phyloP scores from a whole-genome alignment of 2,888 invertebrate genomes.

The Drosophila atripex region DNA sequence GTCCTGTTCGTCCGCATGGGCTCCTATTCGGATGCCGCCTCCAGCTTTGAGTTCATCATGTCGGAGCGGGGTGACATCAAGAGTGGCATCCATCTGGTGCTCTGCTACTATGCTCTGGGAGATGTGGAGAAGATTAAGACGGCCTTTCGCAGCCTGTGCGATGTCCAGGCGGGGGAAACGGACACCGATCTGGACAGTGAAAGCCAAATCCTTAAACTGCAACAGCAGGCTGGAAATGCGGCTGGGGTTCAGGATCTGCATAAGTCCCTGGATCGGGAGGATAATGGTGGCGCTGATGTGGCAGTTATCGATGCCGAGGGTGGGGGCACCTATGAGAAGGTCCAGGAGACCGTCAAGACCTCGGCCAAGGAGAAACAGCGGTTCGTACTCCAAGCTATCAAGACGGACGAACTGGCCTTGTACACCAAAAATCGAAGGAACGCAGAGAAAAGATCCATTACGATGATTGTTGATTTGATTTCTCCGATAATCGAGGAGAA shows the following conservation, averaged over 20 bases:
- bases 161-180: slow-evolving; percentile 87
- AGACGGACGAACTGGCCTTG: slow-evolving; percentile 90
- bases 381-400: slow-evolving; percentile 90
- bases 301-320: slow-evolving; percentile 66
- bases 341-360: slow-evolving; percentile 34
- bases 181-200: slow-evolving; percentile 87
- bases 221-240: slow-evolving; percentile 75
- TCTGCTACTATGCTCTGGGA: slow-evolving; percentile 94
- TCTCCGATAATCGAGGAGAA: slow-evolving; percentile 91
- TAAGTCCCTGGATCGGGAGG: slow-evolving; percentile 17
- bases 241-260: slow-evolving; percentile 25
- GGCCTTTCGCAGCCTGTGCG: slow-evolving; percentile 94
- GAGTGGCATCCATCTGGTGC: slow-evolving; percentile 93
- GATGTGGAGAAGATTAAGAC: slow-evolving; percentile 97
- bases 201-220: slow-evolving; percentile 91
- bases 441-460: slow-evolving; percentile 92
- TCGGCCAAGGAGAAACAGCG: slow-evolving; percentile 84
- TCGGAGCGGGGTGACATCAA: slow-evolving; percentile 96
- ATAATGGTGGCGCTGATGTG: slow-evolving; percentile 54
- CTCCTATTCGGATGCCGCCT: slow-evolving; percentile 97
- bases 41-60: slow-evolving; percentile 99
- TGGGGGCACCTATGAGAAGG: slow-evolving; percentile 50
- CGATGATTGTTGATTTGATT: slow-evolving; percentile 94
- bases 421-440: slow-evolving; percentile 89
- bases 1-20: slow-evolving; percentile 97